These are phyloP conservation scores for Galendromus occidentalis DNA, from an alignment of 1,140 invertebrate species.

Conservation along the genomic window DNA sequence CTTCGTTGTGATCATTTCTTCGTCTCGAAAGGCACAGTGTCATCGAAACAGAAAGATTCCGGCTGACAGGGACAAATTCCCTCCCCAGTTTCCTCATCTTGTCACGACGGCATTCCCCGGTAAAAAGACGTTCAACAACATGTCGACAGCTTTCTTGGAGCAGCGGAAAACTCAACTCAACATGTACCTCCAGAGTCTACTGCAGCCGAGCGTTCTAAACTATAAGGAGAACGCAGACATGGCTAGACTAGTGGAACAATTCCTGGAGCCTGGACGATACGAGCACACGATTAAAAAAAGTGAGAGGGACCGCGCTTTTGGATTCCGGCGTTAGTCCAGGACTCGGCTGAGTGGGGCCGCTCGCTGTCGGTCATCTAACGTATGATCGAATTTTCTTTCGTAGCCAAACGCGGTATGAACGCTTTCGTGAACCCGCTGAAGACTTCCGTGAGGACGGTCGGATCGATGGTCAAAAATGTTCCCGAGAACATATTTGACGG, in stretches of 20 bases:
- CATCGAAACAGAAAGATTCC: not conserved
- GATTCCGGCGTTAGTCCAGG: too few relatives aligned
- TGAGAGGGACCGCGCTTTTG: too few relatives aligned
- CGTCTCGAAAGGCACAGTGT: constrained; percentile 9
- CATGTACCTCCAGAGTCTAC: constrained; percentile 50
- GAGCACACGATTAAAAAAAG: constrained; percentile 29
- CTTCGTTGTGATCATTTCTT: too few relatives aligned
- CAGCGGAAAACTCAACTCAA: constrained; percentile 64
- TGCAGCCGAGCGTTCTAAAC: constrained; percentile 39
- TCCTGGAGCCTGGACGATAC: constrained; percentile 59
- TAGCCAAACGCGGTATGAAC: constrained; percentile 22
- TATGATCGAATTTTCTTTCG: constrained; percentile 21
- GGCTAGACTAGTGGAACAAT: constrained; percentile 30
- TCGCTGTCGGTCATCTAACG: not conserved
- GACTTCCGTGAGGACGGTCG: constrained; percentile 53
- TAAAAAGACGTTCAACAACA: constrained; percentile 84
- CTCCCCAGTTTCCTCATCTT: constrained; percentile 50
- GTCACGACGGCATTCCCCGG: constrained; percentile 60
- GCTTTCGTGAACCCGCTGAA: constrained; percentile 52
- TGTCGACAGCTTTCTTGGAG: constrained; percentile 64
- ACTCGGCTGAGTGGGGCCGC: constrained; percentile 25
- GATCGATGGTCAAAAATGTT: constrained; percentile 49
- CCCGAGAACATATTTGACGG: constrained; percentile 61
- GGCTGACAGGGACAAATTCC: constrained; percentile 12
- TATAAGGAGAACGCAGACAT: not conserved